These are phyloP conservation scores for Chloromyia formosa DNA, from an alignment of 2,888 invertebrate species.

Conservation along the genomic window DNA sequence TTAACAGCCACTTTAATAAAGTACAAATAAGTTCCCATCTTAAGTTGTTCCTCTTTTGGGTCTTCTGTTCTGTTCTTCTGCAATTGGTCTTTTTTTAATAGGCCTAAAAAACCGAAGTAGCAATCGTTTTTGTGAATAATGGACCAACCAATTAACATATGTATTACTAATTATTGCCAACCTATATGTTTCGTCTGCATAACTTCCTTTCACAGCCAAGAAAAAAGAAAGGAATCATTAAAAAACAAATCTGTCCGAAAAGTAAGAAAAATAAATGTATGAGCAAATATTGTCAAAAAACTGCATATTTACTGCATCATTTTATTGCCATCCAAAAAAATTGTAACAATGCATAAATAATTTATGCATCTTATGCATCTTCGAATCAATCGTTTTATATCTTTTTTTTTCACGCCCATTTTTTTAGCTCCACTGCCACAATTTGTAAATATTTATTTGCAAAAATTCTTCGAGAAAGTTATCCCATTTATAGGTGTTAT, in stretches of 20 bases:
- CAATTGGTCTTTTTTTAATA: no score
- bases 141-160: not conserved
- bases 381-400: not conserved
- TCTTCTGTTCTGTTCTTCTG: no score
- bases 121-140: no score
- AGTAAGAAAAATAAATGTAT: not conserved
- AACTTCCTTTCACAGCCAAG: no score
- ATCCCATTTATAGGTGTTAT: slow-evolving; percentile 1
- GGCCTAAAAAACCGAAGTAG: no score
- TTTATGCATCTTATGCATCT: slow-evolving; percentile 18
- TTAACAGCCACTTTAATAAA: no score
- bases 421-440: no score
- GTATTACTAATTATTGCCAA: not conserved
- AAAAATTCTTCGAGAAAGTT: slow-evolving; percentile 32
- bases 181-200: no score
- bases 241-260: not conserved
- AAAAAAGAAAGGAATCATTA: not conserved
- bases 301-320: not conserved
- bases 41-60: no score
- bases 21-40: no score
- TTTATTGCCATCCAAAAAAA: slow-evolving; percentile 12
- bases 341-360: slow-evolving; percentile 23
- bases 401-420: not conserved
- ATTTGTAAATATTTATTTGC: not conserved
- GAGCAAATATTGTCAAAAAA: not conserved